Conservation (phyloP, 2,888 invertebrate species). For the Eutolmus rufibarbis region DNA sequence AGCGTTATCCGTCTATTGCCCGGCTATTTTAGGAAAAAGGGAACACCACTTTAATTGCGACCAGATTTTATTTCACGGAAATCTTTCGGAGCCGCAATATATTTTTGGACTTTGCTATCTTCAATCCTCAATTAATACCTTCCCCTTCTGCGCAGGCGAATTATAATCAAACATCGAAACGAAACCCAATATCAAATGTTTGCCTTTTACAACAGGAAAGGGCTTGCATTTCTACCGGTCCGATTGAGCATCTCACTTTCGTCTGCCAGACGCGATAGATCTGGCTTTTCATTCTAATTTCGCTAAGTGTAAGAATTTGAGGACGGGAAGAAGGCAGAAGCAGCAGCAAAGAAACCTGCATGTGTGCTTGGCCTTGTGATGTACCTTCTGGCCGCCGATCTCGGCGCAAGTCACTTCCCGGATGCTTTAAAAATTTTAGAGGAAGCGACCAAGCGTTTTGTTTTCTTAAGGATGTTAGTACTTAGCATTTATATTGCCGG, state of each 20-base stretch:
- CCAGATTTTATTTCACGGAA: constrained; percentile 44
- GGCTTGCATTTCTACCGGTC: constrained; percentile 25
- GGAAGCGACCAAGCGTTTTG: constrained; percentile 41
- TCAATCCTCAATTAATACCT: background rate
- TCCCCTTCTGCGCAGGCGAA: background rate
- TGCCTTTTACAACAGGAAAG: background rate
- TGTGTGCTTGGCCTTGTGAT: background rate
- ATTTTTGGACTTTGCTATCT: constrained; percentile 36
- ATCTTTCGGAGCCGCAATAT: constrained; percentile 35
- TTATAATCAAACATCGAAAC: background rate
- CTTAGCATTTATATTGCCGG: background rate
- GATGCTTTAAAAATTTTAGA: constrained; percentile 43
- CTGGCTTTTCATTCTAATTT: background rate
- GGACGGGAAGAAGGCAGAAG: background rate
- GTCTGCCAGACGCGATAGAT: background rate
- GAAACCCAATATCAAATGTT: background rate
- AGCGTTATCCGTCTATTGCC: constrained; percentile 36
- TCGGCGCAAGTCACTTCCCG: constrained; percentile 40
- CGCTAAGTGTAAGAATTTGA: background rate
- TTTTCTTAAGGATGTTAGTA: constrained; percentile 13
- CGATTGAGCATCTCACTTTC: background rate
- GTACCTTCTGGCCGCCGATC: background rate
- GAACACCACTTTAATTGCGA: constrained; percentile 44
- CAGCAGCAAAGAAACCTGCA: background rate
- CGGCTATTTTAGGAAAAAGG: constrained; percentile 5